Percentiles rank a stretch among this genome's conserved stretches.
These are phyloP conservation scores for Poeciliopsis infans DNA, from an alignment of 2,797 vertebrate genomes.

Conservation along the genomic window DNA sequence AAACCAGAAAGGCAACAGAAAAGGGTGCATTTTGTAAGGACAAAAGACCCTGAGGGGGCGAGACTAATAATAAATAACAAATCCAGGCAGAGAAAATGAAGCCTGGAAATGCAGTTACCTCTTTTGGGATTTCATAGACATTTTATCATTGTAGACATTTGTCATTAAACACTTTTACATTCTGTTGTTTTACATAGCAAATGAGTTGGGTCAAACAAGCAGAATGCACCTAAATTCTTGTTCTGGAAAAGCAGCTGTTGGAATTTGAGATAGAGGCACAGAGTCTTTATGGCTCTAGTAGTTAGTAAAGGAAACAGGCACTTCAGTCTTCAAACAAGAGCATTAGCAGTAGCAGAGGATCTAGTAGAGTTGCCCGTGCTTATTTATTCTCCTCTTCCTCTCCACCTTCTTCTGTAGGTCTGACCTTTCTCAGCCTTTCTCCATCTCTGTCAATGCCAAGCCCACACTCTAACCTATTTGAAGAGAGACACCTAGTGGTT, in stretches of 20 bases:
- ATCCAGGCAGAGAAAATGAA: conserved; percentile 50
- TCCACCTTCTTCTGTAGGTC: conserved; percentile 27
- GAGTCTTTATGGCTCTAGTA: conserved; percentile 17
- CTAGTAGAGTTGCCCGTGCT: conserved; percentile 25
- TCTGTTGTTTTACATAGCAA: conserved; percentile 32
- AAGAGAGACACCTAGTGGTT: conserved; percentile 80
- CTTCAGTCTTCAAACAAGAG: conserved; percentile 43
- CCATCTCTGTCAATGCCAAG: conserved; percentile 28
- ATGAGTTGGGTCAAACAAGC: conserved; percentile 26
- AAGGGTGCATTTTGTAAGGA: conserved; percentile 45
- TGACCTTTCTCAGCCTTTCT: conserved; percentile 65
- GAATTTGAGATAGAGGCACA: conserved; percentile 18
- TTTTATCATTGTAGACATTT: conserved; percentile 37
- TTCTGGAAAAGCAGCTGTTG: conserved; percentile 24
- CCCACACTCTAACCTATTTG: conserved; percentile 43
- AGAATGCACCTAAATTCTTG: conserved; percentile 17
- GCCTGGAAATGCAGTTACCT: conserved; percentile 44
- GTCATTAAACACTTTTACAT: conserved; percentile 7
- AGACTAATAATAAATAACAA: conserved; percentile 56
- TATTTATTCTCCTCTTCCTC: conserved; percentile 12
- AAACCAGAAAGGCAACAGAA: conserved; percentile 51
- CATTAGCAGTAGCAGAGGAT: conserved; percentile 42
- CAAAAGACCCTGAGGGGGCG: conserved; percentile 44
- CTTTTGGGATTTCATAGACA: conserved; percentile 31
- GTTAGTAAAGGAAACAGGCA: conserved; percentile 25